Evolutionary conservation across 2,113 vertebrate genomes (phyloP), one percentile per base, ranked within the genome.

Genomic region (Myotis brandtii): DNA sequence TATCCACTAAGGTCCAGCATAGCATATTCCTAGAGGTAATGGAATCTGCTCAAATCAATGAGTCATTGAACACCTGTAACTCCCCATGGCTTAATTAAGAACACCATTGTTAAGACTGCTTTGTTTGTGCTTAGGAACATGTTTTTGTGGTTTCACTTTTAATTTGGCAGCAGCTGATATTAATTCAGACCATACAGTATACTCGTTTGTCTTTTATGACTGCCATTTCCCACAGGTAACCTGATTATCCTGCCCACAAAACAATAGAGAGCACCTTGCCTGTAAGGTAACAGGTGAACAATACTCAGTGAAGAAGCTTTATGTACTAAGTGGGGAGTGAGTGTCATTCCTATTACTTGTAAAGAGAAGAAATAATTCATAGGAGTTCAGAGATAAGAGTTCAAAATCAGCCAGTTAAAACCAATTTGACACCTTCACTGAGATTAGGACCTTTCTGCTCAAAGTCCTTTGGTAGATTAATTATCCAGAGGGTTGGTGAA

Each of bases 321-420:
- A 64, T 80, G 70, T 59, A 27, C 80, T 56, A 86, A 84, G 83
- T 84, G 80, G 80, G 54, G 85, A 9, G 0, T 89, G 84, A 83
- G 80, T 30, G 72, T 73, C 79, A 86, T 34, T 13, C 66, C 4
- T 67, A 67, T 67, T 17, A 86, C 69, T 56, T 37, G 62, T 48
- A 50, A 76, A 93, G 34, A 67, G 43, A 90, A 86, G 64, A 94
- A 91, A 94, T 79, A 94, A 82, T 27, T 93, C 89, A 79, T 83
- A 59, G 9, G 21, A 59, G 21, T 59, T 59, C 21, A 92, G 70
- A 87, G 64, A 86, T 80, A 86, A 93, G 62, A 89, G 50, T 59
- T 87, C 40, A 70, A 85, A 95, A 73, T 93, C 83, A 95, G 66
- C 84, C 87, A 46, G 50, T 86, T 95, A 80, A 89, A 97, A 59